Evolutionary conservation across 2,113 vertebrate species (phyloP).

Genomic region (Symphodus melops): DNA sequence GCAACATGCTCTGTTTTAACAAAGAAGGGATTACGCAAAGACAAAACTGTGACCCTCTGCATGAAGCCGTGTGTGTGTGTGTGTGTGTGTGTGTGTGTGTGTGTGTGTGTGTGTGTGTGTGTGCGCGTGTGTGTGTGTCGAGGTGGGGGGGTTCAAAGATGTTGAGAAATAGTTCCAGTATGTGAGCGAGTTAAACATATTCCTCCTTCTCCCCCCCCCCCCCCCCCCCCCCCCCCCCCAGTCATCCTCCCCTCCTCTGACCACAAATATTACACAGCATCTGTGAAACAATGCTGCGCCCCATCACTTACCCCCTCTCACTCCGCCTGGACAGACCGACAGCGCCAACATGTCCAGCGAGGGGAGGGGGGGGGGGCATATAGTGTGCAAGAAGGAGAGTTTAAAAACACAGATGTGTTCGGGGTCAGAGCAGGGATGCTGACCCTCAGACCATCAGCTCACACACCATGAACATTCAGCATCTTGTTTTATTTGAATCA

Average conservation of each 20-base stretch:
- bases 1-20: not conserved
- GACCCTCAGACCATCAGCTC: too few species aligned
- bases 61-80: conserved; percentile 2
- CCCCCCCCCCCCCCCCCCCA: not conserved
- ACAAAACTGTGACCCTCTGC: not conserved
- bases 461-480: too few species aligned
- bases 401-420: conserved; percentile 11
- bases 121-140: not conserved
- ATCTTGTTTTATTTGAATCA: too few species aligned
- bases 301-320: conserved; percentile 43
- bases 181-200: conserved; percentile 56
- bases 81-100: too few species aligned
- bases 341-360: conserved; percentile 1
- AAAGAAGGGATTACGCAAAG: conserved; percentile 30
- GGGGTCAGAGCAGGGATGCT: conserved; percentile 7
- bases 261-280: conserved; percentile 76
- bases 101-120: too few species aligned
- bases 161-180: conserved; percentile 65
- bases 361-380: conserved; percentile 28
- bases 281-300: conserved; percentile 58
- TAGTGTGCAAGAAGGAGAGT: conserved; percentile 14
- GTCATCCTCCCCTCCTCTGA: conserved; percentile 19
- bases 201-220: conserved; percentile 12
- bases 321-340: conserved; percentile 24
- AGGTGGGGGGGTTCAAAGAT: conserved; percentile 22